A percentile compares a stretch with the other conserved stretches of the same genome.
phyloP scores from a whole-genome alignment of 2,113 vertebrate genomes.

The Stercorarius parasiticus region DNA sequence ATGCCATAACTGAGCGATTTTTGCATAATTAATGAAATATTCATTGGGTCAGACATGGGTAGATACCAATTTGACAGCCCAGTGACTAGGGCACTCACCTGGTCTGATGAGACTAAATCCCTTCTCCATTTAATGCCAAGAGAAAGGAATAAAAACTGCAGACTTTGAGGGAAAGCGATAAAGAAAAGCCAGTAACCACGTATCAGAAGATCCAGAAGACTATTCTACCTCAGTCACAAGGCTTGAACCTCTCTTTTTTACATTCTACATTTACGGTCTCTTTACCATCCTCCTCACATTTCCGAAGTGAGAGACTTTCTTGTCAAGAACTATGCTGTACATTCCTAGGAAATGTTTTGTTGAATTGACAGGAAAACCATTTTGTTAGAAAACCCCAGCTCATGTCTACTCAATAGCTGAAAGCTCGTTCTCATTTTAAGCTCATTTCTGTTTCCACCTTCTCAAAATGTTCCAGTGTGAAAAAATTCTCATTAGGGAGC shows the following conservation, averaged over 20 bases:
- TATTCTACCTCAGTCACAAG: not conserved
- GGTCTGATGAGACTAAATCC: not conserved
- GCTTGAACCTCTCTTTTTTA: not conserved
- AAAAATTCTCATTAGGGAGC: not conserved
- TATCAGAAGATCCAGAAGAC: not conserved
- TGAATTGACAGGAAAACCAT: conserved; percentile 5
- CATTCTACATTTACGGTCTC: not conserved
- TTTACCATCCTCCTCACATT: not conserved
- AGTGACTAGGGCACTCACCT: not conserved
- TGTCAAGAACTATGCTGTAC: not conserved
- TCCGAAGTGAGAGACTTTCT: not conserved
- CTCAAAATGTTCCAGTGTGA: not conserved
- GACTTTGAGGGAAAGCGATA: not conserved
- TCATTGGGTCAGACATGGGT: not conserved
- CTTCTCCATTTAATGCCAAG: not conserved
- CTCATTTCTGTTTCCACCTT: not conserved
- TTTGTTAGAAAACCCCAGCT: not conserved
- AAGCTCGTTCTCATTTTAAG: not conserved
- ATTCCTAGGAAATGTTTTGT: not conserved
- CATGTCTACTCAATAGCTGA: not conserved
- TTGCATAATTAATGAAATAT: not conserved
- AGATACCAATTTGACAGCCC: not conserved
- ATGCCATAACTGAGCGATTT: not conserved
- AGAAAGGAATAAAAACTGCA: not conserved
- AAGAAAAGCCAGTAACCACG: not conserved